Base-by-base conservation (phyloP, 2,797 vertebrate species). In the Zonotrichia albicollis region DNA sequence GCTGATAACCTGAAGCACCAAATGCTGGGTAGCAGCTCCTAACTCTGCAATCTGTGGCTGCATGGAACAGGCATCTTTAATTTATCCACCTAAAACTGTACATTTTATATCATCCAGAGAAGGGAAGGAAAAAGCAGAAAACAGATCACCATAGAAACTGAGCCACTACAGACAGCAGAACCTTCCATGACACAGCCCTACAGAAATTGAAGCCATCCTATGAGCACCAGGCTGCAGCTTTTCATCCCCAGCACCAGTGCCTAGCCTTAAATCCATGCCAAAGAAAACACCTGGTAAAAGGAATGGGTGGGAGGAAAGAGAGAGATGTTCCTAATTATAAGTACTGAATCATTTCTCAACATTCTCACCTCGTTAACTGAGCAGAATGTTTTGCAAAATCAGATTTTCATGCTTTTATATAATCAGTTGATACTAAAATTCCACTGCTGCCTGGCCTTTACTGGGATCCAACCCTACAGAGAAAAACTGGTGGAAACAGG, bases 91-190 rank as follows among this genome's bases (percentile, higher is more conserved):
- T 46, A 43, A 83, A 94, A 76, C 75, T 70, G 64, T 36, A 30
- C 42, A 61, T n/a, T n/a, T n/a, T n/a, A n/a, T n/a, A n/a, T n/a
- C n/a, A n/a, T 75, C 67, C 87, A 48, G 62, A 89, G 54, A 87
- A 73, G 51, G 72, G 30, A 61, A 84, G 42, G 50, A 71, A 67
- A 85, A 76, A 96, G 89, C 78, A 92, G 89, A 93, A 88, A 94
- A 81, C 40, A 67, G 78, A 97, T 97, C 87, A 94, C 95, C 82
- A 97, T 90, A 87, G 95, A 97, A 97, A 97, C 95, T 19, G 87
- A 60, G 87, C 82, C 84, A 66, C 80, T 80, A 79, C 46, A 92
- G 93, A 43, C 87, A 92, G 89, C 84, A 84, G 65, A 95, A 57
- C 81, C 85, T 79, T 84, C 67, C 72, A 67, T 21, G 83, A 86